Conservation (phyloP, 2,797 vertebrate genomes). For the Chaunax sp. region DNA sequence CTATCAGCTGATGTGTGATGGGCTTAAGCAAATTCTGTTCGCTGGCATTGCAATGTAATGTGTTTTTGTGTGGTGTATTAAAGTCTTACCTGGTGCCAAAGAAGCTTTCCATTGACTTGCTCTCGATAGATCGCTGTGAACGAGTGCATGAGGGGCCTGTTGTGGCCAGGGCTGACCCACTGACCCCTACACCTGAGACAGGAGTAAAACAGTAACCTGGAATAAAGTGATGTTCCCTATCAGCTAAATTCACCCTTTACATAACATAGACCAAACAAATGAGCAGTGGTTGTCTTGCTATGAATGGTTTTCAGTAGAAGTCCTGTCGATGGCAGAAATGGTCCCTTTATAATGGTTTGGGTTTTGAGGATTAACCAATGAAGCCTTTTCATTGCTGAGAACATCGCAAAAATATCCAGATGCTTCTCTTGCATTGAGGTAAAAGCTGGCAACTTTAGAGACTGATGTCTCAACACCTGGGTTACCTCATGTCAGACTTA, state of each 20-base stretch:
- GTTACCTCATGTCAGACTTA: slow-evolving; percentile 3
- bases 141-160: slow-evolving; percentile 67
- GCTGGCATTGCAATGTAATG: no score
- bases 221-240: slow-evolving; percentile 9
- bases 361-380: neutral
- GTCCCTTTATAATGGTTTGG: neutral
- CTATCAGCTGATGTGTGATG: no score
- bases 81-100: slow-evolving; percentile 85
- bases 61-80: neutral
- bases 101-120: slow-evolving; percentile 88
- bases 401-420: neutral
- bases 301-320: neutral
- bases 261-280: neutral
- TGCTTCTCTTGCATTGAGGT: neutral
- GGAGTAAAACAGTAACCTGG: slow-evolving; percentile 14
- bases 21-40: no score
- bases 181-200: slow-evolving; percentile 70
- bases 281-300: neutral
- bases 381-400: neutral
- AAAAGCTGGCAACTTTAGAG: neutral
- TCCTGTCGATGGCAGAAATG: neutral
- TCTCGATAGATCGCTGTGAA: slow-evolving; percentile 88
- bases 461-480: neutral
- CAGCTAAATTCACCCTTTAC: slow-evolving; percentile 5
- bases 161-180: slow-evolving; percentile 63